Conservation (phyloP, 2,888 invertebrate species). For the Endotricha flammealis region DNA sequence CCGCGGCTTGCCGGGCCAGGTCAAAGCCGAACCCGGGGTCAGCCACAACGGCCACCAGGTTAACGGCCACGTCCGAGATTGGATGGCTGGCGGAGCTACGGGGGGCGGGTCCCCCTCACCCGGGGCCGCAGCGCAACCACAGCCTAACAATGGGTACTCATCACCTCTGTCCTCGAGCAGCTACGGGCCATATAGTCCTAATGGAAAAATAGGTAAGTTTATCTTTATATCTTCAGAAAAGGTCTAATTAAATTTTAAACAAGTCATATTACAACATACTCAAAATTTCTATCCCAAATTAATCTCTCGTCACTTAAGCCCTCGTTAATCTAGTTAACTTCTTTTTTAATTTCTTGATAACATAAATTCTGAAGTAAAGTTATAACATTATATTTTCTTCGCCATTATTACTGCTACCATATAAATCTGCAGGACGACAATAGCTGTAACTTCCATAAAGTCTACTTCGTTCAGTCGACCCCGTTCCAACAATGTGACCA, state of each 20-base stretch:
- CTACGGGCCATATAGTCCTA: conserved; percentile 94
- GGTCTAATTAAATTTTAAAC: no score
- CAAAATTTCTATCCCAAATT: no score
- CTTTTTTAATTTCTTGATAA: no score
- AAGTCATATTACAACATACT: no score
- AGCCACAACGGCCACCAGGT: conserved; percentile 71
- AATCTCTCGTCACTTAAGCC: no score
- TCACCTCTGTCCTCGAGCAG: conserved; percentile 92
- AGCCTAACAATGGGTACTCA: conserved; percentile 87
- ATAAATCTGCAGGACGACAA: no score
- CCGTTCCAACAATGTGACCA: conserved; percentile 33
- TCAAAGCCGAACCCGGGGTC: conserved; percentile 72
- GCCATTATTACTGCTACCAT: no score
- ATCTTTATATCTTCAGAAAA: no score
- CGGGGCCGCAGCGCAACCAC: conserved; percentile 80
- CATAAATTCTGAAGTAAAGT: no score
- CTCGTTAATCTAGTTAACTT: no score
- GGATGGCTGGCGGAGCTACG: conserved; percentile 70
- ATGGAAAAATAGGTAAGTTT: conserved; percentile 90
- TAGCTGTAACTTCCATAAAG: conserved; percentile 1
- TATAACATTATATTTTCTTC: no score
- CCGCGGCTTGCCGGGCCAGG: conserved; percentile 72
- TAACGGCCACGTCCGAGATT: conserved; percentile 71
- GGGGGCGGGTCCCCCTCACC: conserved; percentile 81
- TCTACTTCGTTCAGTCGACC: conserved; percentile 21